A percentile compares a stretch with the other conserved stretches of the same genome.
phyloP scores from a whole-genome alignment of 1,140 invertebrate genomes.

The Caenorhabditis brenneri region DNA sequence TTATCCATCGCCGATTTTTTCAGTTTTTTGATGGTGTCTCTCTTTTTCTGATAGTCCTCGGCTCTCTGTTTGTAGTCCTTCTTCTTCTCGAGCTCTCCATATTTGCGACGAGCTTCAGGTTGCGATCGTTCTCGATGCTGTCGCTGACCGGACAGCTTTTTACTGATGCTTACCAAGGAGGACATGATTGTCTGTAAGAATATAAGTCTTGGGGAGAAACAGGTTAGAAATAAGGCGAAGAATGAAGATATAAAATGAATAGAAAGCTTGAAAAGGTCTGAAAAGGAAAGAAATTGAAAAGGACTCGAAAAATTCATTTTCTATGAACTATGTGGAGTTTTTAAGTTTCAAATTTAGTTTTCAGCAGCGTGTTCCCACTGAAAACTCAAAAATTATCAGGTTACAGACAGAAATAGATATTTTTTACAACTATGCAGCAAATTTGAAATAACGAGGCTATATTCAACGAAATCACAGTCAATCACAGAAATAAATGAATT shows the following conservation, averaged over 20 bases:
- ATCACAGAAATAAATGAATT: background rate
- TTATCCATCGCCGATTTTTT: conserved; percentile 84
- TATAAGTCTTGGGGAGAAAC: too few relatives aligned
- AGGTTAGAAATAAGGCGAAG: too few relatives aligned
- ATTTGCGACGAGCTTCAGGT: conserved; percentile 80
- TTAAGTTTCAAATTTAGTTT: too few relatives aligned
- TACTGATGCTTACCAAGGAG: conserved; percentile 45
- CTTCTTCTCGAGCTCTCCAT: conserved; percentile 91
- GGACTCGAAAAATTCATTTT: background rate
- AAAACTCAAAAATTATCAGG: too few relatives aligned
- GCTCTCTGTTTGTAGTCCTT: conserved; percentile 90
- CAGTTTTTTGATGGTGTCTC: conserved; percentile 82
- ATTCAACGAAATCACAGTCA: too few relatives aligned
- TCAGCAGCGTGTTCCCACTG: too few relatives aligned
- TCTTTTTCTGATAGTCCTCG: conserved; percentile 77
- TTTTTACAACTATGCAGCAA: too few relatives aligned
- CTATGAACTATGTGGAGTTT: too few relatives aligned
- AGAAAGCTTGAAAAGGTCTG: background rate
- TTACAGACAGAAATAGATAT: too few relatives aligned
- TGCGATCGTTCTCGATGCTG: conserved; percentile 75
- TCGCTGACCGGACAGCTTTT: conserved; percentile 51
- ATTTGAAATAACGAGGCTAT: too few relatives aligned
- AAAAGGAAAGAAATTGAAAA: background rate
- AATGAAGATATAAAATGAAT: too few relatives aligned
- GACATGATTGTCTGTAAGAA: conserved; percentile 36